phyloP scores from a whole-genome alignment of 2,888 invertebrate genomes.

The Drosophila mimica region DNA sequence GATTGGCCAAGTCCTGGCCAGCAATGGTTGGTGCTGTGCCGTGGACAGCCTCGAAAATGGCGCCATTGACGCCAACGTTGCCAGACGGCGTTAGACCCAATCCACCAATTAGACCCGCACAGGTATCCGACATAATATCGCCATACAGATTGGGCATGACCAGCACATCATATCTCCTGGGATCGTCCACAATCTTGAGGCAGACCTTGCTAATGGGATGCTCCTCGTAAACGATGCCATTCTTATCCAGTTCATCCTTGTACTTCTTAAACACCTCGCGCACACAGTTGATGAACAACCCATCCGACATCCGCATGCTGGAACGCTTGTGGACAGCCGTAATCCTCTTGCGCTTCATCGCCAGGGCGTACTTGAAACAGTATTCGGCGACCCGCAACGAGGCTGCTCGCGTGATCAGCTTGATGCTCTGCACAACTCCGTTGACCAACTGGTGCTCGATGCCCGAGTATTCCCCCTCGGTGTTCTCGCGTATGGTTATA shows the following conservation, averaged over 20 bases:
- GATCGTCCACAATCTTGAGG: constrained; percentile 98
- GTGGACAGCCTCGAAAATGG: constrained; percentile 99
- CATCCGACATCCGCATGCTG: constrained; percentile 99
- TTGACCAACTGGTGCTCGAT: constrained; percentile 99
- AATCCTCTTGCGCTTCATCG: constrained; percentile 94
- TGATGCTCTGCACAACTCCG: constrained; percentile 99
- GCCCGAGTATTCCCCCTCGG: constrained; percentile 99
- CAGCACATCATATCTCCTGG: constrained; percentile 96
- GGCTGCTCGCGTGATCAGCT: constrained; percentile 98
- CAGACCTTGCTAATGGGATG: constrained; percentile 98
- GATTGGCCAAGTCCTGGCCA: constrained; percentile 98
- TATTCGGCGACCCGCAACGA: constrained; percentile 97
- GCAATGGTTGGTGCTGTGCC: constrained; percentile 99
- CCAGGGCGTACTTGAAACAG: constrained; percentile 96
- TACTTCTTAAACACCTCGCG: constrained; percentile 96
- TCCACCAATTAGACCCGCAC: constrained; percentile 98
- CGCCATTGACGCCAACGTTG: constrained; percentile 98
- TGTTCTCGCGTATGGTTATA: constrained; percentile 99
- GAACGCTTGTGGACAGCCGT: constrained; percentile 99
- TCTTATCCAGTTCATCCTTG: constrained; percentile 85
- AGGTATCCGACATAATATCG: constrained; percentile 99
- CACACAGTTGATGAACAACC: constrained; percentile 97
- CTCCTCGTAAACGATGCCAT: constrained; percentile 96
- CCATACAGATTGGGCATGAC: constrained; percentile 99
- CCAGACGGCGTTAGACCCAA: constrained; percentile 98